A percentile compares a stretch with the other conserved stretches of the same genome.
Evolutionary conservation across 2,888 invertebrate species (phyloP).

Genomic region (Polyploca ridens): DNA sequence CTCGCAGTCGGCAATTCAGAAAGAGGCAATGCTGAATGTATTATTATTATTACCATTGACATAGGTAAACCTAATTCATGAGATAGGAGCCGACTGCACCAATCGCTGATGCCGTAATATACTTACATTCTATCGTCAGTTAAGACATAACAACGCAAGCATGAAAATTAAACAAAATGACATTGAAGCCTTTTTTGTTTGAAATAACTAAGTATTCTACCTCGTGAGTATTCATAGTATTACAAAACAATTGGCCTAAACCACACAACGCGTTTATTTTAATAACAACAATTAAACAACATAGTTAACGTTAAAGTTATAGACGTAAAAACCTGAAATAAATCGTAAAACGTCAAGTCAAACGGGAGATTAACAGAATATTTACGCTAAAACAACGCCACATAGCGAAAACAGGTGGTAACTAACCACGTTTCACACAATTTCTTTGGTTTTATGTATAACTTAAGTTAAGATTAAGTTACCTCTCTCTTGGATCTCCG

Average conservation of each 20-base stretch:
- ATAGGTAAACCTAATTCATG: not conserved
- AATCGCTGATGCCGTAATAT: not conserved
- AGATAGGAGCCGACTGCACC: not conserved
- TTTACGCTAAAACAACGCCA: slow-evolving; percentile 14
- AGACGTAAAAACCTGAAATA: not conserved
- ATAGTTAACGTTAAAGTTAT: no score
- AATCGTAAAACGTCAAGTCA: not conserved
- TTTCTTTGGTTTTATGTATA: slow-evolving; percentile 22
- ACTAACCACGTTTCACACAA: slow-evolving; percentile 8
- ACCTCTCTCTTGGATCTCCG: slow-evolving; percentile 77
- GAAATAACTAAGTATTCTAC: not conserved
- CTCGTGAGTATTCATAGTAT: not conserved
- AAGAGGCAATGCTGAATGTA: no score
- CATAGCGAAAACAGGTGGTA: slow-evolving; percentile 12
- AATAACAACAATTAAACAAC: not conserved
- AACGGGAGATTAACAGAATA: slow-evolving; percentile 9
- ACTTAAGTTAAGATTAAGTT: slow-evolving; percentile 36
- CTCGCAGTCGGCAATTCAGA: no score
- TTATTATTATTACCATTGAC: no score
- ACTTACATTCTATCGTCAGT: not conserved
- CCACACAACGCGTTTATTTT: not conserved
- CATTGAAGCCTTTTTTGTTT: not conserved
- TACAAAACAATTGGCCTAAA: not conserved
- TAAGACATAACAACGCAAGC: not conserved
- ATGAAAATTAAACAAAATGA: not conserved